Base-by-base conservation (phyloP, 2,113 vertebrate species). In the Nesoenas mayeri region DNA sequence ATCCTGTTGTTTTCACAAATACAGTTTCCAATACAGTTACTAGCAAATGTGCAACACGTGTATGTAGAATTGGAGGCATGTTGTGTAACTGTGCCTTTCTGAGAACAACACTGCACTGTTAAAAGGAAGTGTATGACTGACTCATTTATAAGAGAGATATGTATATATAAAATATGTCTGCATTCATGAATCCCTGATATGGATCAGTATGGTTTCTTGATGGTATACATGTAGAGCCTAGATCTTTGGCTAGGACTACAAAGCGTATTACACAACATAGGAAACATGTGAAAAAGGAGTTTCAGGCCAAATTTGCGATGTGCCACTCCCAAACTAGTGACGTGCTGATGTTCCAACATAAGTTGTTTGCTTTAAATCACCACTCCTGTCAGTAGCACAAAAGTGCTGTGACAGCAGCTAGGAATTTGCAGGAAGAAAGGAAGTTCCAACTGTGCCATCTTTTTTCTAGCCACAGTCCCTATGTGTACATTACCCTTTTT, bases 331-430 rank as follows among this genome's bases (percentile, higher is more conserved):
- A 92, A 88, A 57, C 5, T 29, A 81, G 92, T 94, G 95, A 96
- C 53, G 26, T 79, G 69, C 88, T 93, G 90, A 96, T 96, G 79
- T 96, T 94, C 93, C 92, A 91, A 10, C 75, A 50, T 75, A 71
- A 92, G 31, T 81, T 94, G 65, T 93, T 91, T 95, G 77, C 65
- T 91, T 95, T 93, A 91, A 96, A 93, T 95, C 81, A 94, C 42
- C 10, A 40, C 40, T 79, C 61, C 61, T 87, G 85, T 86, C 92
- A 87, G 85, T 79, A 95, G 60, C 48, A 91, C 32, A 70, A 82
- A 95, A 86, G 65, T 91, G 85, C 92, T 91, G 91, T 75, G 80
- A 92, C 69, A 96, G 88, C 92, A 95, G 25, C 44, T 65, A 81
- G 83, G 53, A 92, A 81, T 4, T 69, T 53, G 15, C 60, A 94